Percentiles rank a stretch among this genome's conserved stretches.
phyloP scores from a whole-genome alignment of 2,113 vertebrate species.

The Bambusicola thoracicus region DNA sequence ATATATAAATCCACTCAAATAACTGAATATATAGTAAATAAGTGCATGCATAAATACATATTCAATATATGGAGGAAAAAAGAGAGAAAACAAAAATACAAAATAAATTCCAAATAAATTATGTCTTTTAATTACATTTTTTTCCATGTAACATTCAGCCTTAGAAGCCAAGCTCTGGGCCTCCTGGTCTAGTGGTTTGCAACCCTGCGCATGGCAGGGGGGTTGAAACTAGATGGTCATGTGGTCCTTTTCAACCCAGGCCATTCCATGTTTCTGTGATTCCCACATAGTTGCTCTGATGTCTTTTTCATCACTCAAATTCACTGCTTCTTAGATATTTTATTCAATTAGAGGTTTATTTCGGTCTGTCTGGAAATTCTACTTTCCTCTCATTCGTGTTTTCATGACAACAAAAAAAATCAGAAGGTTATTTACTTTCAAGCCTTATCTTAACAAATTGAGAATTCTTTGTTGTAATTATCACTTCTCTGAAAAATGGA shows the following conservation, averaged over 20 bases:
- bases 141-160: background rate
- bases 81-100: accelerated
- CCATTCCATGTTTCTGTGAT: no score
- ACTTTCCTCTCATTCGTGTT: background rate
- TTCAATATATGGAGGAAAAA: background rate
- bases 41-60: background rate
- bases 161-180: background rate
- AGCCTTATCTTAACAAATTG: background rate
- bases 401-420: background rate
- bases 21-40: background rate
- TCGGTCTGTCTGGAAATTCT: background rate
- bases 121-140: background rate
- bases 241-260: no score
- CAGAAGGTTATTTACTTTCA: background rate
- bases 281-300: accelerated
- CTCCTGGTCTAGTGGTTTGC: no score
- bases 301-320: background rate
- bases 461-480: background rate
- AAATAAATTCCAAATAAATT: background rate
- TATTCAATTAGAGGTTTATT: background rate
- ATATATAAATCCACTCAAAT: background rate
- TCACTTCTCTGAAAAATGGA: background rate
- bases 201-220: no score
- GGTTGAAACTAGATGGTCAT: no score
- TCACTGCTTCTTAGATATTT: background rate